Evolutionary conservation across 2,888 invertebrate species (phyloP).

Genomic region (Lutraria lutraria): DNA sequence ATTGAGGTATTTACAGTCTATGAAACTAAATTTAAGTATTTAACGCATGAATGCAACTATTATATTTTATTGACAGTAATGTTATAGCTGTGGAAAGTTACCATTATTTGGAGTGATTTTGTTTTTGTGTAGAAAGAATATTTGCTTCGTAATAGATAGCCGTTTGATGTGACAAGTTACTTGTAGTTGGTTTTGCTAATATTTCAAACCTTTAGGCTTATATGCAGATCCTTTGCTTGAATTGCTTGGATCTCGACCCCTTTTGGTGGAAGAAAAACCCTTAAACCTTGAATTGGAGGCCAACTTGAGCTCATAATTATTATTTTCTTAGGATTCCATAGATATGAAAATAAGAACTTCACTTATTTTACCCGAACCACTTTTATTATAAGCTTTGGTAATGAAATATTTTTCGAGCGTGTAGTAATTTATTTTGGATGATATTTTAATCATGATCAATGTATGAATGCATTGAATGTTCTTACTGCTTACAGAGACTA

Average conservation of each 20-base stretch:
- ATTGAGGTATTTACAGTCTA: not conserved
- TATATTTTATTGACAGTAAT: not conserved
- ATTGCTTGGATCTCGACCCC: not conserved
- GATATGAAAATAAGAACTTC: too few relatives aligned
- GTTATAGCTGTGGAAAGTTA: not conserved
- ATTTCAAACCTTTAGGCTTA: not conserved
- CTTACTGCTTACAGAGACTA: too few relatives aligned
- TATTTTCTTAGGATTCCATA: too few relatives aligned
- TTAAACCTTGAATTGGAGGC: too few relatives aligned
- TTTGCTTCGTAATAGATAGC: not conserved
- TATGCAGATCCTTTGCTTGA: not conserved
- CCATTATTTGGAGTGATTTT: not conserved
- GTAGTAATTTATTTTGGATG: too few relatives aligned
- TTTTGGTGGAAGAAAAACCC: not conserved
- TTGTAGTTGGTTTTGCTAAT: not conserved
- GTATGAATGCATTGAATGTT: too few relatives aligned
- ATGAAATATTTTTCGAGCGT: too few relatives aligned
- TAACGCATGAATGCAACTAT: not conserved
- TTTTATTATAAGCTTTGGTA: too few relatives aligned
- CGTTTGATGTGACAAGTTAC: not conserved
- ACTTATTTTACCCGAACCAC: too few relatives aligned
- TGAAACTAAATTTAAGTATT: not conserved
- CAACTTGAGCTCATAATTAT: too few relatives aligned
- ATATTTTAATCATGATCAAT: too few relatives aligned
- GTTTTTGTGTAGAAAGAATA: not conserved